Evolutionary conservation across 2,888 invertebrate species (phyloP).

Genomic region (Nephrotoma appendiculata): DNA sequence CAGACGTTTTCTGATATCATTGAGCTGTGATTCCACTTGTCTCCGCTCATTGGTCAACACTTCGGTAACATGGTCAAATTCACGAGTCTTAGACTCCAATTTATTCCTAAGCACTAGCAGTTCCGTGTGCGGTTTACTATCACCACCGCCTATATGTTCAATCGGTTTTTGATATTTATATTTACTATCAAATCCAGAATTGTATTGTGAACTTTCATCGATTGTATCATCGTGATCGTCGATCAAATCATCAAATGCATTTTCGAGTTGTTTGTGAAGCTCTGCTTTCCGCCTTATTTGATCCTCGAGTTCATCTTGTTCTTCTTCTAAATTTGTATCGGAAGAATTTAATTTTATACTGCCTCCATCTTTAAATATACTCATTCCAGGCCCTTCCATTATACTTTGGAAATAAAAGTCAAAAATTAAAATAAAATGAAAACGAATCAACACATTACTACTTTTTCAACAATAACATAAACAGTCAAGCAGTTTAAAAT

Average conservation of each 20-base stretch:
- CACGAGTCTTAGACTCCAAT: constrained; percentile 9
- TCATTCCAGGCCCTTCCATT: constrained; percentile 51
- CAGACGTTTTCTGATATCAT: constrained; percentile 40
- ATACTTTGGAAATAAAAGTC: constrained; percentile 4
- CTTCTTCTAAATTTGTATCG: constrained; percentile 45
- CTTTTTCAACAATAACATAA: background rate
- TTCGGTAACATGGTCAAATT: constrained; percentile 32
- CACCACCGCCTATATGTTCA: background rate
- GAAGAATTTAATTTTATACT: constrained; percentile 50
- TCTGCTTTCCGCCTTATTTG: constrained; percentile 49
- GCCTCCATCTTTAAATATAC: constrained; percentile 52
- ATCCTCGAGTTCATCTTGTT: constrained; percentile 55
- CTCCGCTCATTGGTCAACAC: constrained; percentile 20
- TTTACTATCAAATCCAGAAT: background rate
- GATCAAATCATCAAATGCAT: constrained; percentile 52
- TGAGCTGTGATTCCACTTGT: constrained; percentile 26
- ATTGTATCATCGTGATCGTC: constrained; percentile 51
- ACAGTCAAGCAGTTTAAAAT: background rate
- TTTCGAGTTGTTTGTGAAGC: constrained; percentile 44
- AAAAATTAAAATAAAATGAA: background rate
- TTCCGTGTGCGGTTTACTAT: background rate
- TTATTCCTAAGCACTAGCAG: background rate
- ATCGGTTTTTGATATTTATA: background rate
- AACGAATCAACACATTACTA: background rate
- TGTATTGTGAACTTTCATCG: constrained; percentile 36